These are phyloP conservation scores for Rhea pennata DNA, from an alignment of 2,113 vertebrate genomes.

Conservation along the genomic window DNA sequence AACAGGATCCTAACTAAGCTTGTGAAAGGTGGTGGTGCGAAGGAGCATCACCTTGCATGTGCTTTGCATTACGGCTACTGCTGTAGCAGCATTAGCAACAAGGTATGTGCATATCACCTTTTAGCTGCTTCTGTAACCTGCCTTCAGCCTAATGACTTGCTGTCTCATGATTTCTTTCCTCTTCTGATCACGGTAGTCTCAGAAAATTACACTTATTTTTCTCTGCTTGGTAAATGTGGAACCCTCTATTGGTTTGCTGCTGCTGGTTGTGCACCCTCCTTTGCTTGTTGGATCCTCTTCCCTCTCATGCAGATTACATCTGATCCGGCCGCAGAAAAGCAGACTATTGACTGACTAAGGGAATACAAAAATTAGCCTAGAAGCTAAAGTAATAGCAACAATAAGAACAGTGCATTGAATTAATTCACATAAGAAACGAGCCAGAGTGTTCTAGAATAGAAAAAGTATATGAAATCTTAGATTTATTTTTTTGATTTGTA, in stretches of 20 bases:
- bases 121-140: background rate
- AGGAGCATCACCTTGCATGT: background rate
- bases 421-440: background rate
- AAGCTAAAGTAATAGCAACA: background rate
- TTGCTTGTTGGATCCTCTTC: background rate
- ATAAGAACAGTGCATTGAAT: background rate
- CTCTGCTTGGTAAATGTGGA: background rate
- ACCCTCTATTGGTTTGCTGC: background rate
- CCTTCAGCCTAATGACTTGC: background rate
- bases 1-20: background rate
- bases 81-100: background rate
- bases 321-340: background rate
- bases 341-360: background rate
- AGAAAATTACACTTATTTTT: conserved; percentile 45
- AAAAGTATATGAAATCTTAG: background rate
- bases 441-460: background rate
- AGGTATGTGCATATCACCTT: background rate
- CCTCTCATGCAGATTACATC: background rate
- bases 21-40: fast-evolving
- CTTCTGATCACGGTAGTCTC: background rate
- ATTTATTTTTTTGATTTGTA: background rate
- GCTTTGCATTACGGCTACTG: background rate
- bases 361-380: background rate
- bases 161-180: background rate
- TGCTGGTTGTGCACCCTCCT: background rate